phyloP scores from a whole-genome alignment of 2,113 vertebrate species.

The Struthidea cinerea region DNA sequence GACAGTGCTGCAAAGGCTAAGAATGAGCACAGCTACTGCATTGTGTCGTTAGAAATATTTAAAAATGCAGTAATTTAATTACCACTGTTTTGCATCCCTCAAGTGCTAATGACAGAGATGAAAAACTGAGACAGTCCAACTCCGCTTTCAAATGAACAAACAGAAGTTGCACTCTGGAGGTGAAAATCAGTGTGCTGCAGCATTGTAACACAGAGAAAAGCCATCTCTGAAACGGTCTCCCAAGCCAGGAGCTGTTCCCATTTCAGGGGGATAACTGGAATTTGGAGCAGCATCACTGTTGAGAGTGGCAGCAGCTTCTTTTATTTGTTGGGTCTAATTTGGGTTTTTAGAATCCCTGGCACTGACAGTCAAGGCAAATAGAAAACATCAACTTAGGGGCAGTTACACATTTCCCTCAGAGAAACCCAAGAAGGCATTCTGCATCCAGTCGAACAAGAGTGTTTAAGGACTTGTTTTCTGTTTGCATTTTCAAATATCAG shows the following conservation, averaged over 20 bases:
- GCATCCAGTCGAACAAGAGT: rapidly evolving
- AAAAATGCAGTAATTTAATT: neutral
- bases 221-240: neutral
- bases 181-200: neutral
- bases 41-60: rapidly evolving
- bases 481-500: neutral
- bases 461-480: neutral
- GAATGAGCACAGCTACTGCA: neutral
- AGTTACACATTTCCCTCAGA: neutral
- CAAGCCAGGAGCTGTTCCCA: neutral
- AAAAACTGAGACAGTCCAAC: rapidly evolving
- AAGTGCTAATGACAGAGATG: rapidly evolving
- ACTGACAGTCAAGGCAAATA: rapidly evolving
- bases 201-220: neutral
- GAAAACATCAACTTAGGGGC: neutral
- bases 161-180: neutral
- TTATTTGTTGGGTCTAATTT: neutral
- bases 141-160: neutral
- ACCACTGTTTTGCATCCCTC: neutral
- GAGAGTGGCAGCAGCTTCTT: neutral
- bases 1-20: neutral
- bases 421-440: neutral
- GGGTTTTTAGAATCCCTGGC: neutral
- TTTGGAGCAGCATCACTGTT: neutral
- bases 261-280: neutral